Conservation (phyloP, 2,113 vertebrate genomes). For the Naja naja region DNA sequence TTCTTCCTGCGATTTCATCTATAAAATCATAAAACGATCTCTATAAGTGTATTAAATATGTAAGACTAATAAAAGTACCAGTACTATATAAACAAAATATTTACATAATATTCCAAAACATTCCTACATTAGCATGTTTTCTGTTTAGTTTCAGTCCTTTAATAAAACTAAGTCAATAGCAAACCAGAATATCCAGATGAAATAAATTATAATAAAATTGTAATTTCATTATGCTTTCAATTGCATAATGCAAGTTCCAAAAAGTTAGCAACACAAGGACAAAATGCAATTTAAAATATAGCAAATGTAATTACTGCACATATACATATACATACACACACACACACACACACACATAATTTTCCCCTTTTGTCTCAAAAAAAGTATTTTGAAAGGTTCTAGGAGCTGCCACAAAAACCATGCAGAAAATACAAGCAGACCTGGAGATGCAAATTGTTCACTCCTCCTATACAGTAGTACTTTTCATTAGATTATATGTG, state of each 20-base stretch:
- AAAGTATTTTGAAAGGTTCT: neutral
- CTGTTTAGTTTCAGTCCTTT: neutral
- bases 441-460: neutral
- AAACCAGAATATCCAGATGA: neutral
- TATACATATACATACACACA: neutral
- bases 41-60: neutral
- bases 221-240: neutral
- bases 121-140: neutral
- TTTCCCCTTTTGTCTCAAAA: neutral
- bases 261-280: neutral
- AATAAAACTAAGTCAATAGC: neutral
- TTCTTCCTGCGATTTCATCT: constrained; percentile 34
- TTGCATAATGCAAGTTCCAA: neutral
- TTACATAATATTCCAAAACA: neutral
- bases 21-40: neutral
- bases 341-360: neutral
- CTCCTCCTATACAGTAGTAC: neutral
- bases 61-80: neutral
- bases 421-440: neutral
- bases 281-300: neutral
- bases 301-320: neutral
- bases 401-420: neutral
- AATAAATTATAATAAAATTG: neutral
- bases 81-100: neutral
- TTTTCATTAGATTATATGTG: neutral